Conservation (phyloP, 2,888 invertebrate species). For the Euproctis similis region DNA sequence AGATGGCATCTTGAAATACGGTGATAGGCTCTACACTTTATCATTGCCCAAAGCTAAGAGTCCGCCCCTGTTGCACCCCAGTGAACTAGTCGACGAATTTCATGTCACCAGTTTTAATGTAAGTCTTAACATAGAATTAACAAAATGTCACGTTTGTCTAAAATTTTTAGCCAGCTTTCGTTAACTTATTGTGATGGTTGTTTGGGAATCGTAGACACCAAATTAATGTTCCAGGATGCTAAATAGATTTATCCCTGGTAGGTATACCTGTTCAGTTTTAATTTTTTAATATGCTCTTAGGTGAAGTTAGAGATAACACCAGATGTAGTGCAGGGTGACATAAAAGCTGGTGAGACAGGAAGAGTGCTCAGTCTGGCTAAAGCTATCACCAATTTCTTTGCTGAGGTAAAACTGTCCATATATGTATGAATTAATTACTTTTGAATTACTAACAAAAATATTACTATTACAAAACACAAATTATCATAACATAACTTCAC, state of each 20-base stretch:
- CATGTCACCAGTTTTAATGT: conserved; percentile 61
- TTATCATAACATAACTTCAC: too few species aligned
- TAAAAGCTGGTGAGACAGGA: conserved; percentile 48
- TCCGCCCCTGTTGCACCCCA: conserved; percentile 34
- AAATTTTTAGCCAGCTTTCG: too few species aligned
- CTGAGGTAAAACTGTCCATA: conserved; percentile 32
- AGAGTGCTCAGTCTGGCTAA: conserved; percentile 39
- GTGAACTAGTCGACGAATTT: conserved; percentile 41
- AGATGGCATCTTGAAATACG: conserved; percentile 78
- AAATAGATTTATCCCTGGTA: too few species aligned
- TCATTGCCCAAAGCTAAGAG: conserved; percentile 41
- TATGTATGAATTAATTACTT: too few species aligned
- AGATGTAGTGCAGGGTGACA: conserved; percentile 42
- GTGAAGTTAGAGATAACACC: conserved; percentile 39
- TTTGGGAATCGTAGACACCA: too few species aligned
- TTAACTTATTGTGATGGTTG: too few species aligned
- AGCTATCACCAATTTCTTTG: conserved; percentile 47
- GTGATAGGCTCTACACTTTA: conserved; percentile 76
- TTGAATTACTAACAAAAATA: too few species aligned
- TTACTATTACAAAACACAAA: too few species aligned
- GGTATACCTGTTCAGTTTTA: too few species aligned
- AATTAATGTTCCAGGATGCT: too few species aligned
- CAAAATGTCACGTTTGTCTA: too few species aligned
- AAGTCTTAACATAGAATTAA: too few species aligned
- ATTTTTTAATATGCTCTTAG: conserved; percentile 29